Conservation (phyloP, 2,888 invertebrate species). For the Allygus modestus region DNA sequence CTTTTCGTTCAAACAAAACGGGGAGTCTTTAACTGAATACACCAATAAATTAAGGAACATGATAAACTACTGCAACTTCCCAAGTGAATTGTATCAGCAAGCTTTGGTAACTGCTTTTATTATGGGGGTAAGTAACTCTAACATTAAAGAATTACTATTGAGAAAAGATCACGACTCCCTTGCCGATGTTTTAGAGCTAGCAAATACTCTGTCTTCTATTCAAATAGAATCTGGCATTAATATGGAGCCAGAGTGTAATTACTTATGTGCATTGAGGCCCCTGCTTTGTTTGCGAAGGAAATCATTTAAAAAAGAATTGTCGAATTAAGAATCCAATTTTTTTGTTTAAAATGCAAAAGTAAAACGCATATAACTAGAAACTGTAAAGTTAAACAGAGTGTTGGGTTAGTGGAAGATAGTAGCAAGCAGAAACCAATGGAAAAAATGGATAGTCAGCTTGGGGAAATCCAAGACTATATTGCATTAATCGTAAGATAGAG, state of each 20-base stretch:
- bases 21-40: not conserved
- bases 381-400: not conserved
- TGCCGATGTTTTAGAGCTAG: not conserved
- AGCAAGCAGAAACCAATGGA: not conserved
- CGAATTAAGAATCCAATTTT: conserved; percentile 2
- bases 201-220: not conserved
- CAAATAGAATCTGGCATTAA: not conserved
- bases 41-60: not conserved
- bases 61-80: not conserved
- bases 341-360: conserved; percentile 9
- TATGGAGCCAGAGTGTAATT: not conserved
- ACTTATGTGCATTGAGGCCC: not conserved
- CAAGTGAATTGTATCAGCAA: not conserved
- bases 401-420: not conserved
- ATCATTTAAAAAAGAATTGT: conserved; percentile 9
- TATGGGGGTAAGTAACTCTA: not conserved
- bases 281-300: conserved; percentile 12
- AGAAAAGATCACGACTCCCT: not conserved
- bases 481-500: not conserved
- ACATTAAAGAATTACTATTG: conserved; percentile 7
- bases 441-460: not conserved
- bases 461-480: not conserved
- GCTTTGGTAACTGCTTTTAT: not conserved
- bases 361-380: not conserved
- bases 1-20: not conserved